Conservation (phyloP, 2,797 vertebrate genomes). For the Setipinna tenuifilis region DNA sequence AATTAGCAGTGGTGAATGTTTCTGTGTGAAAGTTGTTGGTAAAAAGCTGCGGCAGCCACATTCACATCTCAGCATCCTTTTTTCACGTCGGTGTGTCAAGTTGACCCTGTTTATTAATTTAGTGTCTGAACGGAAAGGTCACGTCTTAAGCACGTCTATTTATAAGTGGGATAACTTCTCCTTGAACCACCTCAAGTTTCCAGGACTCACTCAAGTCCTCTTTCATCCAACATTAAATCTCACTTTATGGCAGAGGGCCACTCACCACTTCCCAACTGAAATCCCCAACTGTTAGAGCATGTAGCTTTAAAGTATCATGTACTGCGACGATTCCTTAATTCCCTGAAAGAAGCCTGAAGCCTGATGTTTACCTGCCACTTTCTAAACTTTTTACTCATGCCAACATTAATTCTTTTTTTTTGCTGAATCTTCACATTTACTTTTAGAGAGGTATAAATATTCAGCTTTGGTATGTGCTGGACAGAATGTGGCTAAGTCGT, state of each 20-base stretch:
- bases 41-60: background rate
- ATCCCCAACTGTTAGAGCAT: background rate
- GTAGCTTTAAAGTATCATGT: constrained; percentile 8
- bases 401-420: background rate
- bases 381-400: background rate
- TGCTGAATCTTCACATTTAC: constrained; percentile 15
- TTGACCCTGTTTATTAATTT: constrained; percentile 25
- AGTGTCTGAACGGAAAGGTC: constrained; percentile 48
- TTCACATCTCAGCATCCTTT: background rate
- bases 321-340: background rate
- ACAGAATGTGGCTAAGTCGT: background rate
- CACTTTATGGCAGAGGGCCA: constrained; percentile 10
- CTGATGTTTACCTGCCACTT: background rate
- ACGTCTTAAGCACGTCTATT: constrained; percentile 54
- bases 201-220: constrained; percentile 3
- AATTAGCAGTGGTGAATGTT: background rate
- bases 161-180: constrained; percentile 36
- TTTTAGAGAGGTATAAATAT: constrained; percentile 10
- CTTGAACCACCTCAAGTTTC: constrained; percentile 16
- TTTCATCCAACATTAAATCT: constrained; percentile 13
- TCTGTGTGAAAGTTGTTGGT: constrained; percentile 14
- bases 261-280: background rate
- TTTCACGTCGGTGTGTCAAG: background rate
- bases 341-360: background rate
- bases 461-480: background rate